Evolutionary conservation across 2,113 vertebrate species (phyloP), one percentile per base, ranked within the genome.

Genomic region (Illadopsis cleaveri): DNA sequence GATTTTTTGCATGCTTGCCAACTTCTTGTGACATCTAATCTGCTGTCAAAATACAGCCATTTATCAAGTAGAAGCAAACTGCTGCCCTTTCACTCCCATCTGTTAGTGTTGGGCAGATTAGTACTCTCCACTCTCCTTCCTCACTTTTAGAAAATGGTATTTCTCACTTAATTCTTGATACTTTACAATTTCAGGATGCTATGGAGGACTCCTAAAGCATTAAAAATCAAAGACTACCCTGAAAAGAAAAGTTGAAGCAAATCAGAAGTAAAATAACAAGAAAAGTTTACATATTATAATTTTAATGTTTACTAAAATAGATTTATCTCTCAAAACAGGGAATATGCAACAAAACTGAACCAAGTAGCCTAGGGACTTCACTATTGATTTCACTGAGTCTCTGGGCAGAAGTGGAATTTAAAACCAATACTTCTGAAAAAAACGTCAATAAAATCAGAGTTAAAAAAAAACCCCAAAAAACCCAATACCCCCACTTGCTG

Each of bases 1-100:
- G 90, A 97, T 96, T 96, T 95, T 50, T 44, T 44, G 48, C 69
- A 89, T 73, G 85, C 76, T 84, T 94, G 62, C 90, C 84, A 95
- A 35, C 83, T 94, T 96, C 5, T 20, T 80, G 73, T 88, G 82
- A 82, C 60, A 86, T 93, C 78, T 93, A 93, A 95, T 96, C 97
- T 97, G 81, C 79, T 95, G 68, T 88, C 93, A 94, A 94, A 96
- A 48, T 82, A 72, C 44, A 79, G 40, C 61, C 60, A 92, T 86
- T 95, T 89, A 91, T 95, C 85, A 95, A 94, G 58, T 18, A 51
- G 45, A 88, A 80, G 37, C n/a, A 91, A 95, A 95, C 9, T 27
- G 48, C 19, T 93, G 93, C 62, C 73, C 87, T 95, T 96, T 93
- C 91, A 64, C 81, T 65, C 37, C 56, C 58, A 51, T 82, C 78